Evolutionary conservation across 2,797 vertebrate genomes (phyloP).

Genomic region (Sebastes cheni): DNA sequence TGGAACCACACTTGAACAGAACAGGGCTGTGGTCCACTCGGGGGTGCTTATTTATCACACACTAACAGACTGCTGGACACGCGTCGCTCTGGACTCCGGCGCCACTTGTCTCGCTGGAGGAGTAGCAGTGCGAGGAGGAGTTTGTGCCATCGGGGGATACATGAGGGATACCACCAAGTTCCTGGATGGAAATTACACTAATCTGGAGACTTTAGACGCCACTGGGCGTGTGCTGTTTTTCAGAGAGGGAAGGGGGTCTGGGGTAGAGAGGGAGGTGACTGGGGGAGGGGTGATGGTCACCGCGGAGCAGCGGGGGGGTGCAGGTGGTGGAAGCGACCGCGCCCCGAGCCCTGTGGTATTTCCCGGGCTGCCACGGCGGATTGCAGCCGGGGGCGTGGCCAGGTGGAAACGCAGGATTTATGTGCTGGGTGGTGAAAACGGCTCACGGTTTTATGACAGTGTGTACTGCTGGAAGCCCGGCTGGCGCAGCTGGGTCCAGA

Average conservation of each 20-base stretch:
- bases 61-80: conserved; percentile 80
- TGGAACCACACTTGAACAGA: conserved; percentile 83
- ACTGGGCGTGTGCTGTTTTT: conserved; percentile 86
- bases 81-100: conserved; percentile 81
- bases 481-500: conserved; percentile 86
- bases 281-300: conserved; percentile 62
- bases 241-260: conserved; percentile 79
- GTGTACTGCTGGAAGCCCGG: conserved; percentile 89
- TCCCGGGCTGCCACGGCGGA: conserved; percentile 82
- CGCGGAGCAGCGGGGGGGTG: conserved; percentile 66
- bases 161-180: conserved; percentile 84
- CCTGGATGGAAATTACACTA: conserved; percentile 83
- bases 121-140: conserved; percentile 84
- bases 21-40: conserved; percentile 82
- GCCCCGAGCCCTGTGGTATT: conserved; percentile 83
- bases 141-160: conserved; percentile 87
- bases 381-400: conserved; percentile 85
- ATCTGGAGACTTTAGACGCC: conserved; percentile 83
- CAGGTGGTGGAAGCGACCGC: conserved; percentile 74
- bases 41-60: conserved; percentile 88
- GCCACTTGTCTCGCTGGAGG: conserved; percentile 85
- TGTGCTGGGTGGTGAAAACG: conserved; percentile 86
- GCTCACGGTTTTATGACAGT: conserved; percentile 85
- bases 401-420: conserved; percentile 88
- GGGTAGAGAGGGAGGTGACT: conserved; percentile 74